A percentile compares a stretch with the other conserved stretches of the same genome.
Conservation (phyloP, 1,140 invertebrate genomes). For the Trichomalopsis sarcophagae region DNA sequence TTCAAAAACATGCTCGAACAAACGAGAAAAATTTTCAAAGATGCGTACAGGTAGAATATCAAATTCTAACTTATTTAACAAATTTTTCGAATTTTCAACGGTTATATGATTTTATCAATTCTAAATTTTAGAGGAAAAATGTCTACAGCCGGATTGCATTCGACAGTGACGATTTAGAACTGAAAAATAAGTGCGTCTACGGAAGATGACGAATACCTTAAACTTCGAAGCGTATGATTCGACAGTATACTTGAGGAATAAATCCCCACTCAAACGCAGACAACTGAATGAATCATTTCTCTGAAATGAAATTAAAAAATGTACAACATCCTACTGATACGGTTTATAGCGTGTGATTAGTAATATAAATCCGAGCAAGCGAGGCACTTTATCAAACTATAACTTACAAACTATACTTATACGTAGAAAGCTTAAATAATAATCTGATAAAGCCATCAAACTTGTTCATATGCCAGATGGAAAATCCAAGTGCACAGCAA, state of each 20-base stretch:
- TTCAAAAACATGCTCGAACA: slow-evolving; percentile 67
- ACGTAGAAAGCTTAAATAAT: not conserved
- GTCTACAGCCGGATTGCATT: slow-evolving; percentile 10
- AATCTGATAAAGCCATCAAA: not conserved
- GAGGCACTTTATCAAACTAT: no score
- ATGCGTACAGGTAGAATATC: slow-evolving; percentile 60
- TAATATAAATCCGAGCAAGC: no score
- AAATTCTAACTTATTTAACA: not conserved
- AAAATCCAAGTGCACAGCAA: slow-evolving; percentile 1
- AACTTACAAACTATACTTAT: no score
- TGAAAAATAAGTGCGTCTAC: not conserved
- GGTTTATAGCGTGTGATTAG: no score
- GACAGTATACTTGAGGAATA: not conserved
- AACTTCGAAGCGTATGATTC: no score
- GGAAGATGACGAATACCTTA: no score
- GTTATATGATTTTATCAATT: not conserved
- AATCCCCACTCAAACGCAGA: not conserved
- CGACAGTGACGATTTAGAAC: slow-evolving; percentile 2
- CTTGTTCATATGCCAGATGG: not conserved
- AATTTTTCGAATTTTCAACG: not conserved
- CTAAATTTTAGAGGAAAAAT: slow-evolving; percentile 28
- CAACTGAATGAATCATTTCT: not conserved
- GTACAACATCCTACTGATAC: not conserved
- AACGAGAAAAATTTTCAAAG: slow-evolving; percentile 62
- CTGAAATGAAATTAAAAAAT: not conserved